phyloP scores from a whole-genome alignment of 1,140 invertebrate species.

The Trichonephila clavipes region DNA sequence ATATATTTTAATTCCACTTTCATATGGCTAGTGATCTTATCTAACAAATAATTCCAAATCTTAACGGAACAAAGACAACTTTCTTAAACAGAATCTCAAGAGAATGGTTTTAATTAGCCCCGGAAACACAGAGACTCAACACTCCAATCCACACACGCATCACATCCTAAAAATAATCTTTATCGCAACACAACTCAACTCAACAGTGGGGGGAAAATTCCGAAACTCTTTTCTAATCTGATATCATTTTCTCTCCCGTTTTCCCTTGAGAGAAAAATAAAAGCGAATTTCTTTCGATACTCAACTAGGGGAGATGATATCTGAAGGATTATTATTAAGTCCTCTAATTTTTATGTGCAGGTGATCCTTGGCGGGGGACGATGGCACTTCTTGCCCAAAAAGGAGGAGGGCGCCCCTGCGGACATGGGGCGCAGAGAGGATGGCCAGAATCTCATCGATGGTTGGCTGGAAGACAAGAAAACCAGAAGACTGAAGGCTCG shows the following conservation, averaged over 20 bases:
- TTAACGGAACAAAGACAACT: too few relatives aligned
- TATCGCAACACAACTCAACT: neutral
- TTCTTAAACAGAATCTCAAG: too few relatives aligned
- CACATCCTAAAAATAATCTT: neutral
- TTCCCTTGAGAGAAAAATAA: neutral
- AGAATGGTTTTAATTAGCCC: too few relatives aligned
- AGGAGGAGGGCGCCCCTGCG: constrained; percentile 77
- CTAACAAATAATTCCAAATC: too few relatives aligned
- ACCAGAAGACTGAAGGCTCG: constrained; percentile 77
- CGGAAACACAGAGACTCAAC: too few relatives aligned
- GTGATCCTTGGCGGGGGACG: constrained; percentile 80
- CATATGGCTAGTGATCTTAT: too few relatives aligned
- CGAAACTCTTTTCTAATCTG: neutral
- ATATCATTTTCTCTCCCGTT: neutral
- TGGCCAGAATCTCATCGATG: constrained; percentile 86
- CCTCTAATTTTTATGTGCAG: constrained; percentile 58
- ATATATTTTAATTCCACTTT: too few relatives aligned
- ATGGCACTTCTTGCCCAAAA: constrained; percentile 80
- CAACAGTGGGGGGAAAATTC: neutral
- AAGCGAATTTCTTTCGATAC: too few relatives aligned
- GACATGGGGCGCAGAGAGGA: constrained; percentile 85
- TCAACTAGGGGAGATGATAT: neutral
- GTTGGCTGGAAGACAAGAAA: constrained; percentile 83
- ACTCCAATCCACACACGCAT: too few relatives aligned
- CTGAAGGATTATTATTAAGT: neutral